Conservation (phyloP, 1,140 invertebrate species). For the Hyposmocoma kahamanoa region DNA sequence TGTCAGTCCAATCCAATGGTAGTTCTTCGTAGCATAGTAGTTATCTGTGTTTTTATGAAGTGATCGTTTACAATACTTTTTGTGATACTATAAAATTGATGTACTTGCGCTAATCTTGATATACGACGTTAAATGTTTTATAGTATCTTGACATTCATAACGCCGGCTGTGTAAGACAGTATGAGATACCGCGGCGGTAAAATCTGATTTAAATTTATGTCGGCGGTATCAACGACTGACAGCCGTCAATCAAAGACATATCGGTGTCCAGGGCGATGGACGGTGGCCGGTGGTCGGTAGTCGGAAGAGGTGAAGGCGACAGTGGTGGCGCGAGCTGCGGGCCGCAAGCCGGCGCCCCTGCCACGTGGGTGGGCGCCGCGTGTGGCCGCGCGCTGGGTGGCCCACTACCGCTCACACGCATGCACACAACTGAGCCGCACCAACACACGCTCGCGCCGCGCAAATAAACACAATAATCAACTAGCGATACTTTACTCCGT, state of each 20-base stretch:
- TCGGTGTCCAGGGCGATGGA: conserved; percentile 36
- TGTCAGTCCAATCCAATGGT: neutral
- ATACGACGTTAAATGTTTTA: neutral
- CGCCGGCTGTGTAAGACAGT: neutral
- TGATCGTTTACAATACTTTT: neutral
- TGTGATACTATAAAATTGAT: neutral
- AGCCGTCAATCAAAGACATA: conserved; percentile 49
- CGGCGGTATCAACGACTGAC: conserved; percentile 27
- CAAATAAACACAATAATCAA: conserved; percentile 71
- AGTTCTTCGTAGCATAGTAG: neutral
- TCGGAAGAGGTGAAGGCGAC: conserved; percentile 16
- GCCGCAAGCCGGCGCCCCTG: conserved; percentile 33
- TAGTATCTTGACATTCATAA: neutral
- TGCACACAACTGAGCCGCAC: conserved; percentile 48
- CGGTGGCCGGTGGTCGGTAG: conserved; percentile 45
- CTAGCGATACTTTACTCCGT: conserved; percentile 68
- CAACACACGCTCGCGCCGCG: conserved; percentile 51
- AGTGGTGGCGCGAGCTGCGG: conserved; percentile 20
- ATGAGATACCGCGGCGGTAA: neutral
- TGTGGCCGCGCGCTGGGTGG: conserved; percentile 69
- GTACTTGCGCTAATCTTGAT: neutral
- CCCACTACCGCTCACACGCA: conserved; percentile 47
- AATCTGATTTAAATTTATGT: conserved; percentile 31
- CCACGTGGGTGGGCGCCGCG: conserved; percentile 64
- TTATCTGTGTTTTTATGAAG: neutral